These are phyloP conservation scores for Macropodus opercularis DNA, from an alignment of 2,797 vertebrate genomes.

Conservation along the genomic window DNA sequence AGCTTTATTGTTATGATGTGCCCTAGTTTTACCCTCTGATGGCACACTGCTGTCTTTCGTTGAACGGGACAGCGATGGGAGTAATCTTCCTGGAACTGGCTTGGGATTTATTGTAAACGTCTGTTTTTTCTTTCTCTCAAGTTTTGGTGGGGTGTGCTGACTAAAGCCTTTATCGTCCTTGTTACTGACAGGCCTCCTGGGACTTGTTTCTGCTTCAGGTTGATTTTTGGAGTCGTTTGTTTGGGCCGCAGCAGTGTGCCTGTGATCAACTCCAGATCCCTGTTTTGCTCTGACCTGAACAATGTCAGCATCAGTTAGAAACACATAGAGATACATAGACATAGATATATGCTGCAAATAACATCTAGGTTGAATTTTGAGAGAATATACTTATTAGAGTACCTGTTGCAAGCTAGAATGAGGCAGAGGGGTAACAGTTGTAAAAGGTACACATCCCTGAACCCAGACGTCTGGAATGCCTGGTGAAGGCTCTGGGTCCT, in stretches of 20 bases:
- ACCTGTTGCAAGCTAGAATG: slow-evolving; percentile 49
- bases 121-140: slow-evolving; percentile 32
- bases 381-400: not conserved
- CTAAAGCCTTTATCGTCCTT: not conserved
- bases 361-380: not conserved
- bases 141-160: slow-evolving; percentile 23
- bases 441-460: slow-evolving; percentile 75
- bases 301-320: slow-evolving; percentile 32
- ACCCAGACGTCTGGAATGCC: slow-evolving; percentile 79
- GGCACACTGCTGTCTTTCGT: slow-evolving; percentile 8
- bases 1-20: not conserved
- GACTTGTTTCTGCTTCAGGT: slow-evolving; percentile 27
- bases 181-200: not conserved
- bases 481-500: slow-evolving; percentile 80
- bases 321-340: slow-evolving; percentile 10
- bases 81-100: slow-evolving; percentile 2
- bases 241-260: not conserved
- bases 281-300: slow-evolving; percentile 12
- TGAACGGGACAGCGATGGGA: slow-evolving; percentile 26
- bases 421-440: not conserved
- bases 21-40: not conserved
- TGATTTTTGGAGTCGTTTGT: slow-evolving; percentile 10
- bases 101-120: slow-evolving; percentile 8
- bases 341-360: not conserved
- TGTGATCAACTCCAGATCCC: slow-evolving; percentile 12